Conservation (phyloP, 2,797 vertebrate genomes). For the Ispidina lecontei region DNA sequence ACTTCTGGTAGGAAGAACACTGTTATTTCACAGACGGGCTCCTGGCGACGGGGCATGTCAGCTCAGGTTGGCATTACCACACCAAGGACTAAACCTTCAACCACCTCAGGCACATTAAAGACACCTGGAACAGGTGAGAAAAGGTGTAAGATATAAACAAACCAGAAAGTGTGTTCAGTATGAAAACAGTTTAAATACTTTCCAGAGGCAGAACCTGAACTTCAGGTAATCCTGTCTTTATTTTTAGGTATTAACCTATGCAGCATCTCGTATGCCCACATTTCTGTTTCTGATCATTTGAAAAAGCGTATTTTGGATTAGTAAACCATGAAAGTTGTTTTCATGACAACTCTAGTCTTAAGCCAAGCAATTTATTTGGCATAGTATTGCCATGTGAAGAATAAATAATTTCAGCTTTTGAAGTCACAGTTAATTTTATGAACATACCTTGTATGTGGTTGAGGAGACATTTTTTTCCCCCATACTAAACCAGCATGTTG, state of each 20-base stretch:
- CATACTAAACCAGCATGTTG: not conserved
- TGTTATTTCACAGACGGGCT: constrained; percentile 91
- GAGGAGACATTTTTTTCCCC: not conserved
- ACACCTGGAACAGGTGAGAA: constrained; percentile 88
- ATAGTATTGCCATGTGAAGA: not conserved
- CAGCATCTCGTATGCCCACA: not conserved
- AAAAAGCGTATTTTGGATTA: not conserved
- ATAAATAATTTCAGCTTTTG: not conserved
- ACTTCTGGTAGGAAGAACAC: constrained; percentile 87
- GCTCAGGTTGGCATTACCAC: constrained; percentile 94
- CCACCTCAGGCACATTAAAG: constrained; percentile 81
- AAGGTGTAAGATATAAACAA: not conserved
- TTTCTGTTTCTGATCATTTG: not conserved
- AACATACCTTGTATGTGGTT: not conserved
- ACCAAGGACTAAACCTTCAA: constrained; percentile 88
- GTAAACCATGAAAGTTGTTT: not conserved
- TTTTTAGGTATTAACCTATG: constrained; percentile 22
- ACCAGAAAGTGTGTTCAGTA: not conserved
- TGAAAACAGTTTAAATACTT: not conserved
- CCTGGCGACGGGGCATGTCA: constrained; percentile 95
- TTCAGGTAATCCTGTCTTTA: constrained; percentile 49
- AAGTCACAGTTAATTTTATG: not conserved
- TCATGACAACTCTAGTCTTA: not conserved
- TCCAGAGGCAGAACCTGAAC: constrained; percentile 57
- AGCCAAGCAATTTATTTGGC: not conserved